Evolutionary conservation across 2,797 vertebrate genomes (phyloP).

Genomic region (Sorex maritimensis): DNA sequence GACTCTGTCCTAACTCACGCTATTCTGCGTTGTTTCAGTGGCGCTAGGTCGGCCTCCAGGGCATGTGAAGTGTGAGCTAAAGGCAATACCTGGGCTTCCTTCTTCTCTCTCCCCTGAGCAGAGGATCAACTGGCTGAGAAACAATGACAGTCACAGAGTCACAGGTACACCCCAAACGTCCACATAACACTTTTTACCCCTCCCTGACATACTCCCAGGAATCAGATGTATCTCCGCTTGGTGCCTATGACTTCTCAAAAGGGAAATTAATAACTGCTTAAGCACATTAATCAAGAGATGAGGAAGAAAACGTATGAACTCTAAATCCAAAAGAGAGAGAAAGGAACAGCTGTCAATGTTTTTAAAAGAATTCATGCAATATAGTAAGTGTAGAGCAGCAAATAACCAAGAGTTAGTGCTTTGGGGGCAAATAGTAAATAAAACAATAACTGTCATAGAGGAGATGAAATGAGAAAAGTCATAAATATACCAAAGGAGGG

Average conservation of each 20-base stretch:
- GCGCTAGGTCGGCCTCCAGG: not conserved
- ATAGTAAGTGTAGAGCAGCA: not conserved
- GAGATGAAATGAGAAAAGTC: not conserved
- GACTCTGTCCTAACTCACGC: not conserved
- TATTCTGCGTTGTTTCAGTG: rapidly evolving
- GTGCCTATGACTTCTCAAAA: not conserved
- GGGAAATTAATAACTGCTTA: not conserved
- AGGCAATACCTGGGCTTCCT: not conserved
- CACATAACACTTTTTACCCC: not conserved
- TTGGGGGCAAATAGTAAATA: not conserved
- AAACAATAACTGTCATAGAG: not conserved
- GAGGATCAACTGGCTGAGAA: not conserved
- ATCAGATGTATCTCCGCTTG: not conserved
- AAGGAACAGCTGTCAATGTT: not conserved
- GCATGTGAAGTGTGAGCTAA: not conserved
- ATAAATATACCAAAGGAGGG: not conserved
- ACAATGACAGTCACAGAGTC: not conserved
- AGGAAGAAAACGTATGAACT: not conserved
- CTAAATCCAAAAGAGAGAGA: not conserved
- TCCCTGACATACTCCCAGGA: not conserved
- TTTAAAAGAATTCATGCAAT: not conserved
- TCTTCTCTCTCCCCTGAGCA: not conserved
- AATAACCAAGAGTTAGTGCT: not conserved
- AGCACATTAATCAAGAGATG: not conserved
- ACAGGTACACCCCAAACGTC: not conserved